phyloP scores from a whole-genome alignment of 2,113 vertebrate genomes.

The Urocitellus parryii region DNA sequence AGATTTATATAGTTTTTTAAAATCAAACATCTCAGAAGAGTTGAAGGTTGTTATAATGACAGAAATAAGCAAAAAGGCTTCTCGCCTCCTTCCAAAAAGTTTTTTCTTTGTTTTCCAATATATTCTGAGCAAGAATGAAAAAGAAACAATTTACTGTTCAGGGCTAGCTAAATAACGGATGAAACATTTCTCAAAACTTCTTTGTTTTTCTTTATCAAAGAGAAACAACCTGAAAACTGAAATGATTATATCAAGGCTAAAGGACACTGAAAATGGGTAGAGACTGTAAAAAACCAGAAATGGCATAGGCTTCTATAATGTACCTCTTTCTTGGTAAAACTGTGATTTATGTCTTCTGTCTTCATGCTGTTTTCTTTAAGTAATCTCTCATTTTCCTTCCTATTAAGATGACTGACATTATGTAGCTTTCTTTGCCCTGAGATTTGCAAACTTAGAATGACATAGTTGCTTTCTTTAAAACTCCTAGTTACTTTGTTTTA shows the following conservation, averaged over 20 bases:
- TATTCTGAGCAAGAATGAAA: background rate
- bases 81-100: background rate
- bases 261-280: background rate
- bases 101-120: background rate
- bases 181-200: background rate
- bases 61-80: background rate
- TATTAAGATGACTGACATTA: constrained; percentile 21
- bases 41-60: background rate
- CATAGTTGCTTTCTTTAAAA: constrained; percentile 12
- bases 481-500: background rate
- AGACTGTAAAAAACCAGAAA: background rate
- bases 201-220: background rate
- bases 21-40: constrained; percentile 5
- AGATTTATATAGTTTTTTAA: background rate
- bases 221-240: background rate
- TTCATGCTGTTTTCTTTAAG: background rate
- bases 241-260: background rate
- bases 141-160: background rate
- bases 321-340: background rate
- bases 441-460: constrained; percentile 21
- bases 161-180: background rate
- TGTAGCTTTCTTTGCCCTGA: background rate
- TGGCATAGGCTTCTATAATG: no score
- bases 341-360: background rate
- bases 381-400: background rate